Evolutionary conservation across 2,113 vertebrate genomes (phyloP).

Genomic region (Semicossyphus pulcher): DNA sequence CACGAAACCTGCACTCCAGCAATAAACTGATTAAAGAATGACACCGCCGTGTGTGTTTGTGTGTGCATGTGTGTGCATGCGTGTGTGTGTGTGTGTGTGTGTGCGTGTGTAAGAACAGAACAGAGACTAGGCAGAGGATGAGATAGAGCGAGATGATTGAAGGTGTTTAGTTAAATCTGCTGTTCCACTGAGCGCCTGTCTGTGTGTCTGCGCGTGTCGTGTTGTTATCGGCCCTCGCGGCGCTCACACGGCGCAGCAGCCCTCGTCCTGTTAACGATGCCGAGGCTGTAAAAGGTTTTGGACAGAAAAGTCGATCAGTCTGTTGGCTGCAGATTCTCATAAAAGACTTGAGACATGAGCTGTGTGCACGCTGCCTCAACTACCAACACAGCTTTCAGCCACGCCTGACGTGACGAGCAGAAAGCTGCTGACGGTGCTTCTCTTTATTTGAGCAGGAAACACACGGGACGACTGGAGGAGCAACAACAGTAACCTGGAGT

Average conservation of each 20-base stretch:
- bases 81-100: background rate
- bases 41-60: background rate
- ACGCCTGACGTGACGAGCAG: too few relatives aligned
- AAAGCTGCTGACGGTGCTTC: too few relatives aligned
- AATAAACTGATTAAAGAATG: conserved; percentile 37
- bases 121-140: background rate
- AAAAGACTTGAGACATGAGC: conserved; percentile 3
- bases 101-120: background rate
- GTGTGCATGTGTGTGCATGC: background rate
- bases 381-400: too few relatives aligned
- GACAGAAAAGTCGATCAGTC: conserved; percentile 48
- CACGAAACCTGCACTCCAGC: conserved; percentile 13
- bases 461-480: too few relatives aligned
- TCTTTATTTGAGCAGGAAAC: too few relatives aligned
- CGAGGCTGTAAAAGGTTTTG: conserved; percentile 24
- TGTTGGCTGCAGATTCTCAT: conserved; percentile 9
- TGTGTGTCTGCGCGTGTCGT: background rate
- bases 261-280: conserved; percentile 16
- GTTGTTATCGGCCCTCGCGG: background rate
- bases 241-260: background rate
- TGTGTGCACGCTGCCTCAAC: background rate
- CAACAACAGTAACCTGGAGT: too few relatives aligned
- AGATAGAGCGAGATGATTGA: too few relatives aligned
- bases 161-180: background rate
- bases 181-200: background rate